Evolutionary conservation across 2,888 invertebrate species (phyloP).

Genomic region (Eupithecia vulgata): DNA sequence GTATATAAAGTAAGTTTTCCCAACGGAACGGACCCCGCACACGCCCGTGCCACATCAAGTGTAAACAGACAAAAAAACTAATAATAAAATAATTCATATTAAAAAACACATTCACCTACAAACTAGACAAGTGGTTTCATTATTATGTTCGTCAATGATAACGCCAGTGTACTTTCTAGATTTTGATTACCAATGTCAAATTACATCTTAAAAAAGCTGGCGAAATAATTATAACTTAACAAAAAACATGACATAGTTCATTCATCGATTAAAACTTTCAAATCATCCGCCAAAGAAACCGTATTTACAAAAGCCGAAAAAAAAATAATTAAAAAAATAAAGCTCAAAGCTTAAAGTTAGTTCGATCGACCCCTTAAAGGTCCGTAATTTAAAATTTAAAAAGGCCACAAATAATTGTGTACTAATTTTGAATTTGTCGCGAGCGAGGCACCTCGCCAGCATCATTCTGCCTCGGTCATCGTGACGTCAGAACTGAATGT

Average conservation of each 20-base stretch:
- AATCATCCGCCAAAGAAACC: slow-evolving; percentile 35
- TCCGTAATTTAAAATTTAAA: slow-evolving; percentile 54
- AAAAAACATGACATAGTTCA: slow-evolving; percentile 38
- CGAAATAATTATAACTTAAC: slow-evolving; percentile 24
- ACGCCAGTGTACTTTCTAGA: slow-evolving; percentile 27
- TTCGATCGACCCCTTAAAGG: slow-evolving; percentile 49
- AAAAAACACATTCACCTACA: slow-evolving; percentile 77
- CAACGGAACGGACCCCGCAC: slow-evolving; percentile 47
- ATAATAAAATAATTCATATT: slow-evolving; percentile 72
- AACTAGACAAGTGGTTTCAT: slow-evolving; percentile 73
- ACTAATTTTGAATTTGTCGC: slow-evolving; percentile 43
- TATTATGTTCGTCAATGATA: slow-evolving; percentile 48
- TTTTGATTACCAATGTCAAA: slow-evolving; percentile 28
- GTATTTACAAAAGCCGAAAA: slow-evolving; percentile 39
- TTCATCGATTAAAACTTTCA: slow-evolving; percentile 24
- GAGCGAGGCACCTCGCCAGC: slow-evolving; percentile 6
- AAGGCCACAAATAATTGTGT: slow-evolving; percentile 62
- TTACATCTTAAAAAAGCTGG: slow-evolving; percentile 24
- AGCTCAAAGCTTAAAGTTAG: slow-evolving; percentile 63
- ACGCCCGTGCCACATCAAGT: slow-evolving; percentile 64
- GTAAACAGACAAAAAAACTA: slow-evolving; percentile 71
- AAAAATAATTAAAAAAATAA: slow-evolving; percentile 53
- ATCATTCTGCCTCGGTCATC: slow-evolving; percentile 4
- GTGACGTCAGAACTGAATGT: neutral
- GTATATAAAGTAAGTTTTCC: slow-evolving; percentile 21